These are phyloP conservation scores for Planococcus citri DNA, from an alignment of 1,140 invertebrate species.

Conservation along the genomic window DNA sequence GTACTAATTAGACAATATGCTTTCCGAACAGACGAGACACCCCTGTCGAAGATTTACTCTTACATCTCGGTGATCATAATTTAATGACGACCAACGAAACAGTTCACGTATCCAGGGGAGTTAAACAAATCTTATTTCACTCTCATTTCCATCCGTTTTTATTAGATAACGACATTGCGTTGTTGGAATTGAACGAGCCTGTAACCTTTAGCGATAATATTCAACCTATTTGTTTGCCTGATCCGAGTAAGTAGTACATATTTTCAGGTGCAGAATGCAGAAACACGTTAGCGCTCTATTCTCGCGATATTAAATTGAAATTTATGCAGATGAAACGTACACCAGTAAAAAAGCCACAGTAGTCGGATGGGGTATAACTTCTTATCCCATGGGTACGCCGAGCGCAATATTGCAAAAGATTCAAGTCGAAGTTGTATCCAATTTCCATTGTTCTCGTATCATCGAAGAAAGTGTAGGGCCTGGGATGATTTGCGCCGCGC, in stretches of 20 bases:
- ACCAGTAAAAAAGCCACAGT: constrained; percentile 34
- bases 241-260: constrained; percentile 11
- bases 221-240: constrained; percentile 42
- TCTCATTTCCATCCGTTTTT: constrained; percentile 32
- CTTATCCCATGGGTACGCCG: constrained; percentile 33
- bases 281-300: neutral
- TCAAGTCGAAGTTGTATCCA: constrained; percentile 31
- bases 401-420: constrained; percentile 31
- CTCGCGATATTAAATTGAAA: neutral
- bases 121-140: constrained; percentile 33
- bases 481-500: constrained; percentile 34
- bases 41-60: constrained; percentile 28
- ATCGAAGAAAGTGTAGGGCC: constrained; percentile 31
- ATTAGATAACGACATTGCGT: constrained; percentile 43
- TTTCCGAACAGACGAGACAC: constrained; percentile 29
- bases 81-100: constrained; percentile 32
- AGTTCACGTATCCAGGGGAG: constrained; percentile 29
- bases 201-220: constrained; percentile 35
- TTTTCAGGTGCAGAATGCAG: neutral
- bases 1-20: neutral
- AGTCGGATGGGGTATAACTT: constrained; percentile 38
- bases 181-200: constrained; percentile 38
- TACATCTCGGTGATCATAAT: constrained; percentile 33
- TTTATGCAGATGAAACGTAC: constrained; percentile 30
- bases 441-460: constrained; percentile 30